These are phyloP conservation scores for Callithrix jacchus DNA, from an alignment of 2,113 vertebrate genomes.

Conservation along the genomic window DNA sequence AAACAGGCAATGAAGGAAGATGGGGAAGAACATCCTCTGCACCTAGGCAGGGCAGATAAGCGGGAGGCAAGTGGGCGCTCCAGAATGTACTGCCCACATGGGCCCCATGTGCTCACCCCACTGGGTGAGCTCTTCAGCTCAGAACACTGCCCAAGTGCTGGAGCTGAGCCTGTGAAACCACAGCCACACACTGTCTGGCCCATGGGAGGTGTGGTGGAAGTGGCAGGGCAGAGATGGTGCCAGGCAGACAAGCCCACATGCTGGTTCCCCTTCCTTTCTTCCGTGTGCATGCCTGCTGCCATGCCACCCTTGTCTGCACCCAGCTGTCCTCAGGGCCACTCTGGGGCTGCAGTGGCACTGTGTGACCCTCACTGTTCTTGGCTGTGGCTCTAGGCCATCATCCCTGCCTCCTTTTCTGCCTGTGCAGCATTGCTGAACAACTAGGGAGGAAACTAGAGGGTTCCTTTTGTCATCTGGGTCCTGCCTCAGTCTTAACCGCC, in stretches of 20 bases:
- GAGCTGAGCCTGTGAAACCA: conserved; percentile 70
- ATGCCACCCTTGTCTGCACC: background rate
- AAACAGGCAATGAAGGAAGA: background rate
- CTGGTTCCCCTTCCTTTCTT: background rate
- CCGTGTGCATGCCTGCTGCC: background rate
- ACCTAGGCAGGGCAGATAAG: background rate
- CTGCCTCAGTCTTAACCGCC: background rate
- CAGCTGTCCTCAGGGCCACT: background rate
- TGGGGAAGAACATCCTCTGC: background rate
- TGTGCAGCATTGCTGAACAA: background rate
- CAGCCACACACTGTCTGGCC: background rate
- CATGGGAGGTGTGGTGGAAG: background rate
- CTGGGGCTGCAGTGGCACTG: background rate
- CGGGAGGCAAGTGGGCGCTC: background rate
- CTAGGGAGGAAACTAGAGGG: background rate
- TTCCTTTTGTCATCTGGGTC: background rate
- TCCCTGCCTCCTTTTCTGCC: background rate
- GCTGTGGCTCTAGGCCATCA: background rate
- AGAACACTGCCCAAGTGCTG: conserved; percentile 38
- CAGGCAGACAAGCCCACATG: background rate
- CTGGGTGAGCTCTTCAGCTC: background rate
- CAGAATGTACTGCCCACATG: conserved; percentile 3
- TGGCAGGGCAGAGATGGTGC: background rate
- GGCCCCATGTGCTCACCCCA: background rate
- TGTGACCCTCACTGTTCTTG: background rate